Conservation (phyloP, 1,140 invertebrate genomes). For the Tetramorium simillimum region DNA sequence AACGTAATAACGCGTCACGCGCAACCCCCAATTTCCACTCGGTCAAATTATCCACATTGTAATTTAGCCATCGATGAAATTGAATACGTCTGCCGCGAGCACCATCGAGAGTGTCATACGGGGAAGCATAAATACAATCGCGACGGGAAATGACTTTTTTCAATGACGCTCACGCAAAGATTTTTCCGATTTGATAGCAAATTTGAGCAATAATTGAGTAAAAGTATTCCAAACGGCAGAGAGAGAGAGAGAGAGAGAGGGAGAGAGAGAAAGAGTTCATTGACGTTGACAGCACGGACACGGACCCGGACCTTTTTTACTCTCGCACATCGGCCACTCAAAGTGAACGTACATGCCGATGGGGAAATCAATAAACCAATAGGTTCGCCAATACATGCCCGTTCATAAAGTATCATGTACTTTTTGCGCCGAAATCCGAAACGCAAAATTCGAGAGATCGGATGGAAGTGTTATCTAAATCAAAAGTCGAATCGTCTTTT, state of each 20-base stretch:
- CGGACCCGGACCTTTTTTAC: constrained; percentile 68
- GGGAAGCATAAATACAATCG: constrained; percentile 38
- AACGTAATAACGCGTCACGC: constrained; percentile 28
- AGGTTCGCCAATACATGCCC: constrained; percentile 67
- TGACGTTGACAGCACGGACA: constrained; percentile 12
- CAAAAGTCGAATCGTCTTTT: neutral
- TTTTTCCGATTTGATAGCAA: constrained; percentile 48
- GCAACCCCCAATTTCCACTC: constrained; percentile 30
- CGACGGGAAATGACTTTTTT: constrained; percentile 23
- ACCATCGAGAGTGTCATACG: constrained; percentile 35
- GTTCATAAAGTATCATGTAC: constrained; percentile 64
- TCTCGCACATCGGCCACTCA: constrained; percentile 70
- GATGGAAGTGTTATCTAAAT: neutral
- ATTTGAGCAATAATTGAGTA: constrained; percentile 63
- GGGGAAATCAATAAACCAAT: constrained; percentile 73
- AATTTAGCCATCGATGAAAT: constrained; percentile 49
- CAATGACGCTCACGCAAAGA: constrained; percentile 6
- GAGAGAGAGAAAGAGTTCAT: constrained; percentile 22
- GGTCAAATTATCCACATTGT: constrained; percentile 49
- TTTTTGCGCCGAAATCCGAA: constrained; percentile 13
- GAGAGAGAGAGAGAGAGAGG: neutral
- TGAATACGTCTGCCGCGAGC: neutral
- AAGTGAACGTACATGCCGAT: constrained; percentile 65
- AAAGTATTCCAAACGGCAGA: constrained; percentile 32
- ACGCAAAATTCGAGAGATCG: neutral